Base-by-base conservation (phyloP, 2,113 vertebrate genomes). In the Amblyornis subalaris region DNA sequence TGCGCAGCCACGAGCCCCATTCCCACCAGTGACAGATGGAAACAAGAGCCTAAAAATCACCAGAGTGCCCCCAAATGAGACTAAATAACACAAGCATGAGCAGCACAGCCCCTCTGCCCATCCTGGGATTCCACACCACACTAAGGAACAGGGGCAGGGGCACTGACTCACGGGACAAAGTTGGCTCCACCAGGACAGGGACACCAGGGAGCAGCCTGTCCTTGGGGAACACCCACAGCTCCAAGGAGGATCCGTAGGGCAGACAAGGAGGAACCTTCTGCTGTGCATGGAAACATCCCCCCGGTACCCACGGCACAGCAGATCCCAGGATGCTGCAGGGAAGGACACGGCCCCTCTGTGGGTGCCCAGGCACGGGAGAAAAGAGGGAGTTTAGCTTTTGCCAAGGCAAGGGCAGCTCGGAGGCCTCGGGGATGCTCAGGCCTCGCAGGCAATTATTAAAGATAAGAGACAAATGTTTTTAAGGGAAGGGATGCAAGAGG, bases 251-350 rank as follows among this genome's bases (percentile, higher is more conserved):
- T 23, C 1, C 0, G 22, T 2, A 12, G 10, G 45, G 23, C 31
- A 70, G 33, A 40, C 2, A 31, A 35, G 22, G 14, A 78, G 13
- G 66, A 90, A 38, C 3, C 3, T 10, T 44, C 14, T 79, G 45
- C 51, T 20, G 1, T 2, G 21, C 62, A 20, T 2, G 4, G 15
- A 66, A 80, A 54, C 23, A 53, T 17, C 28, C 14, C 17, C 60
- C 25, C 26, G 3, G 10, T 11, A 18, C 33, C 21, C 44, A 3
- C 0, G 0, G 28, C 70, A 35, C 6, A 0, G 47, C 25, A 1
- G 33, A 50, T 35, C n/a, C 64, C 64, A 38, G 76, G 48, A 29
- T 57, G 53, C 57, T 42, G 47, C 47, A 62, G 26, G 51, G 67
- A 55, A 79, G 51, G 66, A 71, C 23, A 6, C 0, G 0, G 18